Evolutionary conservation across 2,797 vertebrate species (phyloP).

Genomic region (Brachyalestes nurse): DNA sequence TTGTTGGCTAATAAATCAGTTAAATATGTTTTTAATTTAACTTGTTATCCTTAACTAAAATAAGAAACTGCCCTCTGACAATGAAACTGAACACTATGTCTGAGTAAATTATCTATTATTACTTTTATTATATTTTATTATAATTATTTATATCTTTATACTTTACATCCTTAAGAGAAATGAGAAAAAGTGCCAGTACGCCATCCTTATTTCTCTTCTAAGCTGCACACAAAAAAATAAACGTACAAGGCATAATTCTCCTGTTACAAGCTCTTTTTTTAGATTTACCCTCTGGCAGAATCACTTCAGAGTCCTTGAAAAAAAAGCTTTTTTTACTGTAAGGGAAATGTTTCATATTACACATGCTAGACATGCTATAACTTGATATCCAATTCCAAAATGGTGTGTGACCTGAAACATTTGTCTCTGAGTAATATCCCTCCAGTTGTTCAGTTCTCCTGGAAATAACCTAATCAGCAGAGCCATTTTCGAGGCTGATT

Average conservation of each 20-base stretch:
- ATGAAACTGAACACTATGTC: too few species aligned
- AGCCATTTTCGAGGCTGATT: constrained; percentile 46
- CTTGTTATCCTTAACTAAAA: too few species aligned
- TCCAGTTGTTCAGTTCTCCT: constrained; percentile 6
- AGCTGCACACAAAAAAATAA: neutral
- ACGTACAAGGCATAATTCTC: neutral
- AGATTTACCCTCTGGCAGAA: constrained; percentile 18
- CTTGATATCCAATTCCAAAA: constrained; percentile 37
- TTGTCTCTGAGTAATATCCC: constrained; percentile 32
- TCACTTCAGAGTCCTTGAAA: constrained; percentile 23
- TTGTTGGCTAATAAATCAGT: too few species aligned
- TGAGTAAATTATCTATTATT: too few species aligned
- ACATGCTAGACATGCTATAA: constrained; percentile 32
- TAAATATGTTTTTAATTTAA: too few species aligned
- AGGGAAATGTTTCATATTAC: constrained; percentile 49
- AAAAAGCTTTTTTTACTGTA: constrained; percentile 42
- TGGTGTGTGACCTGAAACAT: constrained; percentile 29
- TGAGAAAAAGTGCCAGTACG: neutral
- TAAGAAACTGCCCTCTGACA: too few species aligned
- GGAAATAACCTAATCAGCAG: constrained; percentile 52
- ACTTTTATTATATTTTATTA: too few species aligned
- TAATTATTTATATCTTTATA: neutral
- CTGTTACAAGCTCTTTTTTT: neutral
- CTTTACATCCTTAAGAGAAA: neutral
- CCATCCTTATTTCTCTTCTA: neutral